These are phyloP conservation scores for Athene noctua DNA, from an alignment of 2,113 vertebrate species.

Conservation along the genomic window DNA sequence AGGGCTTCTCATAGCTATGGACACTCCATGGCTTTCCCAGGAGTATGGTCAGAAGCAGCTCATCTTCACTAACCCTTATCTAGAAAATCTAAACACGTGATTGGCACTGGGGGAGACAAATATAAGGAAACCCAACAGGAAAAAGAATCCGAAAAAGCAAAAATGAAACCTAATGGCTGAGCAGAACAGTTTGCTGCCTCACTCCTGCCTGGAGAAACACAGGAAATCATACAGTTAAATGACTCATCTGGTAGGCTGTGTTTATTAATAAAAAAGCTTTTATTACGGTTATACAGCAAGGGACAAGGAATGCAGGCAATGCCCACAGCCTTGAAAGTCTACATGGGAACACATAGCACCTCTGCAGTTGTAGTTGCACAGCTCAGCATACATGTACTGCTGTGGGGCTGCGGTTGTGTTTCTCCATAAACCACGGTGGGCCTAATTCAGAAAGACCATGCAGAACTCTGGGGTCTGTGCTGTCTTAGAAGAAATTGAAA, in stretches of 20 bases:
- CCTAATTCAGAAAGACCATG: background rate
- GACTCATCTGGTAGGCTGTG: background rate
- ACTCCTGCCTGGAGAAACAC: background rate
- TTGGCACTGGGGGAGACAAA: background rate
- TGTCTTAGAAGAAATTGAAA: background rate
- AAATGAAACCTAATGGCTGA: background rate
- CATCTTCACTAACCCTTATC: background rate
- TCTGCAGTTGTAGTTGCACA: background rate
- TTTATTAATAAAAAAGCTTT: background rate
- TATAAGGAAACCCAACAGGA: background rate
- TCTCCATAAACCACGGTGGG: background rate
- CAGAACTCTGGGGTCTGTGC: background rate
- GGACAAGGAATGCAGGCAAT: background rate
- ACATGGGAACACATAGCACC: background rate
- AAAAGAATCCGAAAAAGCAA: background rate
- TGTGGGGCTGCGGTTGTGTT: background rate
- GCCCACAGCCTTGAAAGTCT: background rate
- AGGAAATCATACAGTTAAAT: background rate
- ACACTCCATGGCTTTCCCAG: background rate
- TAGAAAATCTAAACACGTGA: background rate
- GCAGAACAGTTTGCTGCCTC: background rate
- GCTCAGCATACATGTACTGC: background rate
- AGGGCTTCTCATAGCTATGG: background rate
- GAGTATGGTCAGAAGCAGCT: background rate
- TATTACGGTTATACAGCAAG: background rate